Evolutionary conservation across 1,140 invertebrate genomes (phyloP).

Genomic region (Trichomalopsis sarcophagae): DNA sequence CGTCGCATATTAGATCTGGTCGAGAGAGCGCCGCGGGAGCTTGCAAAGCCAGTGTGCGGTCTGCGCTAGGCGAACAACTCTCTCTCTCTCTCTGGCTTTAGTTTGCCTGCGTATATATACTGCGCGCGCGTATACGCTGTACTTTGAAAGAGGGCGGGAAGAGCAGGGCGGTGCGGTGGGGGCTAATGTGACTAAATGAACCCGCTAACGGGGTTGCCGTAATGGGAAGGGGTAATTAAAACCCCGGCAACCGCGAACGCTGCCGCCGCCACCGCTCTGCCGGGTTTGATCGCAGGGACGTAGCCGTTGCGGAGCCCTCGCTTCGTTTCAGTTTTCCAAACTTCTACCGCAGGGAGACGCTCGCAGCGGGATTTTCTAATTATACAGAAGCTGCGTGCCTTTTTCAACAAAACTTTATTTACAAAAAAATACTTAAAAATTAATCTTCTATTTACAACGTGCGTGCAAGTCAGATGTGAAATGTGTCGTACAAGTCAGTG

Average conservation of each 20-base stretch:
- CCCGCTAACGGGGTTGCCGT: neutral
- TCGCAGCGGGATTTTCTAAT: too few relatives aligned
- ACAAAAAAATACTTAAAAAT: too few relatives aligned
- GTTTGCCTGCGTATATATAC: too few relatives aligned
- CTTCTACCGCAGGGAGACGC: too few relatives aligned
- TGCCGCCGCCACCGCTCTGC: neutral
- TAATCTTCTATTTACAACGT: too few relatives aligned
- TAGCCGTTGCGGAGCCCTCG: neutral
- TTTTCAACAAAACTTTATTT: too few relatives aligned
- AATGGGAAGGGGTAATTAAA: slow-evolving; percentile 1
- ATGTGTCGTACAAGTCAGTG: slow-evolving; percentile 75
- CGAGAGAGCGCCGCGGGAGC: neutral
- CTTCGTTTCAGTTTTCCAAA: neutral
- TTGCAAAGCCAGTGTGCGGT: neutral
- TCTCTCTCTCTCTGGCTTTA: too few relatives aligned
- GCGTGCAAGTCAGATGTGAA: too few relatives aligned
- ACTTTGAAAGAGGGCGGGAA: slow-evolving; percentile 3
- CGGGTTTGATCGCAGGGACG: neutral
- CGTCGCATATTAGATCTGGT: too few relatives aligned
- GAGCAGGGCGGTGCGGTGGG: neutral
- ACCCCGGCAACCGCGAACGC: neutral
- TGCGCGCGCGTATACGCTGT: neutral
- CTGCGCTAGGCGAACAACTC: neutral
- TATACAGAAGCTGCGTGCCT: too few relatives aligned
- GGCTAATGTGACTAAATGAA: neutral